Percentiles rank a stretch among this genome's conserved stretches.
Evolutionary conservation across 2,888 invertebrate genomes (phyloP).

Genomic region (Ichneumon xanthorius): DNA sequence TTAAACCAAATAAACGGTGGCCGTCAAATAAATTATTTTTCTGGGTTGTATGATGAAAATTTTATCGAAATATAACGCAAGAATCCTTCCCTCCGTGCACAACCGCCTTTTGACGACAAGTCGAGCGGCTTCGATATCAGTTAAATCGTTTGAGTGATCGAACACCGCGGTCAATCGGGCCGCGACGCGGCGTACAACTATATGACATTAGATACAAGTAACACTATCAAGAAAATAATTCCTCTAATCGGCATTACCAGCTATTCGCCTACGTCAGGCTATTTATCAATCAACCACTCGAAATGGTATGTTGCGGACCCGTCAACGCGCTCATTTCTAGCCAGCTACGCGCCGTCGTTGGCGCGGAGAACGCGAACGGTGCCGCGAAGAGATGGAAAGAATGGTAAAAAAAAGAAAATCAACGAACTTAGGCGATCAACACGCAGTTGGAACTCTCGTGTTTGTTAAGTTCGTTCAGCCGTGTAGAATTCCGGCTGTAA

Average conservation of each 20-base stretch:
- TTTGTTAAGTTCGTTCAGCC: conserved; percentile 28
- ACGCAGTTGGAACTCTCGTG: conserved; percentile 17
- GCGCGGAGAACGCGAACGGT: conserved; percentile 37
- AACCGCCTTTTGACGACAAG: not conserved
- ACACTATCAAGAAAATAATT: conserved; percentile 67
- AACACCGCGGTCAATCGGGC: not conserved
- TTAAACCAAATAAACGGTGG: no score
- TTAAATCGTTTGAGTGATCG: not conserved
- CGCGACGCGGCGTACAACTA: not conserved
- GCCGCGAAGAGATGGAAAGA: conserved; percentile 21
- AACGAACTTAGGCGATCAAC: not conserved
- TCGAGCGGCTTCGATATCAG: not conserved
- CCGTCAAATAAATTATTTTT: no score
- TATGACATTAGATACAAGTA: not conserved
- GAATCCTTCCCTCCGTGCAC: not conserved
- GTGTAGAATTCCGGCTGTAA: conserved; percentile 46
- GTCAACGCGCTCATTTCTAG: conserved; percentile 62
- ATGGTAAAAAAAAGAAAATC: conserved; percentile 25
- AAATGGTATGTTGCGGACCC: conserved; percentile 68
- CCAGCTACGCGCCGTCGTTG: conserved; percentile 30
- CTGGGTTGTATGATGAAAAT: not conserved
- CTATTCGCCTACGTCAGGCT: conserved; percentile 67
- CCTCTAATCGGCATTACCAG: conserved; percentile 69
- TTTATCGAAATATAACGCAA: not conserved
- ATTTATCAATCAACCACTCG: conserved; percentile 75